Evolutionary conservation across 2,888 invertebrate species (phyloP), one percentile per base, ranked within the genome.

Genomic region (Syrista parreyssii): DNA sequence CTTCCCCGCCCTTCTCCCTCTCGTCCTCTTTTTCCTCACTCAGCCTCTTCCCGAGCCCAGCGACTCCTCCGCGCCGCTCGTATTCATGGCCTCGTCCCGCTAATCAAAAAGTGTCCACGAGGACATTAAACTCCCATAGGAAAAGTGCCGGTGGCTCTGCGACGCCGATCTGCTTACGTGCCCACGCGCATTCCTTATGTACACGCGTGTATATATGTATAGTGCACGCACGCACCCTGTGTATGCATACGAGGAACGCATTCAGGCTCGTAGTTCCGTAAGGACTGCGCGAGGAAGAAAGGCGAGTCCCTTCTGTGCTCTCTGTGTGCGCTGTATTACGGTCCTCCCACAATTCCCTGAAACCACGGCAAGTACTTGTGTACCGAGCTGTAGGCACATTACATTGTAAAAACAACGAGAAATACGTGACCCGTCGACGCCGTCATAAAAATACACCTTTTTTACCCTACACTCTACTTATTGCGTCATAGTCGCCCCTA

Each of bases 31-130:
- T 6, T 6, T 40, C 40, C 2, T 40, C 40, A 40, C 15, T 0
- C 40, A 15, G 40, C 40, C 40, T 40, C 40, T 40, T 40, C 15
- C 40, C 4, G 6, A 40, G 40, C 15, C 1, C 40, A 6, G 2
- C 6, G 40, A 6, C 40, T 15, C 40, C 40, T 40, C 6, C 15
- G 40, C 40, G 15, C 1, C 15, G 40, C 40, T 40, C 40, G 40
- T 89, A 89, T 89, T 89, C 89, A 88, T 86, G 84, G 85, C 87
- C 84, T 84, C 85, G 85, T 82, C 84, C 82, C 79, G 87, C 88
- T 88, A 89, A 88, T 89, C 89, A 90, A 88, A 82, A 84, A 84
- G 81, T 83, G 85, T 84, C 84, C 84, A 83, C 78, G 84, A 84
- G 82, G 83, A 86, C 89, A 88, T 89, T 89, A 89, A 89, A 89